Conservation (phyloP, 2,797 vertebrate genomes). For the Etheostoma nigrum region DNA sequence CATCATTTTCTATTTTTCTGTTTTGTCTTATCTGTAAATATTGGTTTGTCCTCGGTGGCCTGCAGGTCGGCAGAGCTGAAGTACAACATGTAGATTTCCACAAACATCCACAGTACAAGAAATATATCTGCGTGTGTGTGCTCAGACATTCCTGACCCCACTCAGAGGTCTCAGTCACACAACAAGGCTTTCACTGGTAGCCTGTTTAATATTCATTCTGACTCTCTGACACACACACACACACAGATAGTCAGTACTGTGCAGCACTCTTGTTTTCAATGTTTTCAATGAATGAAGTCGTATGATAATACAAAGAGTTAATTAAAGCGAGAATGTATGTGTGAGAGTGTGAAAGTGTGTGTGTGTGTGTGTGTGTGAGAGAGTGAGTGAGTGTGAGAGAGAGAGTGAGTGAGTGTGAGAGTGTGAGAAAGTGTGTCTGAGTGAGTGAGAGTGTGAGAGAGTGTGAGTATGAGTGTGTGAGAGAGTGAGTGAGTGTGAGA, state of each 20-base stretch:
- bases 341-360: too few relatives aligned
- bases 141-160: constrained; percentile 81
- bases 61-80: constrained; percentile 4
- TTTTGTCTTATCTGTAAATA: constrained; percentile 45
- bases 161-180: constrained; percentile 70
- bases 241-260: background rate
- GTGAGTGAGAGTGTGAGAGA: too few relatives aligned
- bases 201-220: constrained; percentile 71
- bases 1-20: background rate
- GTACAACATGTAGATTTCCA: constrained; percentile 38
- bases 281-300: constrained; percentile 18
- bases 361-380: too few relatives aligned
- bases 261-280: background rate
- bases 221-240: background rate
- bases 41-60: constrained; percentile 38
- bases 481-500: too few relatives aligned
- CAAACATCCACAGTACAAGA: constrained; percentile 13
- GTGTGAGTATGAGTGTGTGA: too few relatives aligned
- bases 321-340: background rate
- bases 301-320: background rate
- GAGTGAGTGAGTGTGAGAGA: too few relatives aligned
- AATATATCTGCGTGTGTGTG: constrained; percentile 17
- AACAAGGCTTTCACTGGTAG: constrained; percentile 76
- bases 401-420: too few relatives aligned
- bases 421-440: too few relatives aligned